These are phyloP conservation scores for Diorhabda elongata DNA, from an alignment of 1,140 invertebrate species.

Conservation along the genomic window DNA sequence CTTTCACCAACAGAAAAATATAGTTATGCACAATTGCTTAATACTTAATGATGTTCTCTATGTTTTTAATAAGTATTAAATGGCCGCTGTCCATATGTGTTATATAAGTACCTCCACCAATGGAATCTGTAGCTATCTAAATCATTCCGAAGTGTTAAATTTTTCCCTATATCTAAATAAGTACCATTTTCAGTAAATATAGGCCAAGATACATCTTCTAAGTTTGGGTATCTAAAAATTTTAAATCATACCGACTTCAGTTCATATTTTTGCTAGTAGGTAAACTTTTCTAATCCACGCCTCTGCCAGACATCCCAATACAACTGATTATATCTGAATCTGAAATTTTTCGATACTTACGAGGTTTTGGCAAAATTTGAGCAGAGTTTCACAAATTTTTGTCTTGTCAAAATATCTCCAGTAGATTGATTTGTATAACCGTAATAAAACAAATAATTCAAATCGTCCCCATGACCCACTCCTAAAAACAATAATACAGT, in stretches of 20 bases:
- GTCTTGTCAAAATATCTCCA: constrained; percentile 11
- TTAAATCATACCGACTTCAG: too few species aligned
- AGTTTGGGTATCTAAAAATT: background rate
- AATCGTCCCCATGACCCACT: background rate
- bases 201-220: background rate
- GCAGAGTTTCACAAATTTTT: constrained; percentile 16
- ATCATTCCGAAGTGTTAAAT: constrained; percentile 12
- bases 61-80: constrained; percentile 21
- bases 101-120: constrained; percentile 19
- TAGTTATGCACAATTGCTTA: too few species aligned
- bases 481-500: constrained; percentile 6
- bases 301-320: too few species aligned
- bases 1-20: too few species aligned
- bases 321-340: too few species aligned
- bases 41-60: too few species aligned
- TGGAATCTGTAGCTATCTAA: constrained; percentile 2
- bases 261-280: too few species aligned
- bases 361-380: constrained; percentile 19
- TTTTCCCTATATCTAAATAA: constrained; percentile 19
- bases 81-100: constrained; percentile 5
- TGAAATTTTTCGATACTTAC: constrained; percentile 1
- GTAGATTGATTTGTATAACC: constrained; percentile 4
- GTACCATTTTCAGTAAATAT: background rate
- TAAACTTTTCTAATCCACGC: too few species aligned
- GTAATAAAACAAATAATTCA: constrained; percentile 5